phyloP scores from a whole-genome alignment of 2,888 invertebrate species.

The Melinaea marsaeus region DNA sequence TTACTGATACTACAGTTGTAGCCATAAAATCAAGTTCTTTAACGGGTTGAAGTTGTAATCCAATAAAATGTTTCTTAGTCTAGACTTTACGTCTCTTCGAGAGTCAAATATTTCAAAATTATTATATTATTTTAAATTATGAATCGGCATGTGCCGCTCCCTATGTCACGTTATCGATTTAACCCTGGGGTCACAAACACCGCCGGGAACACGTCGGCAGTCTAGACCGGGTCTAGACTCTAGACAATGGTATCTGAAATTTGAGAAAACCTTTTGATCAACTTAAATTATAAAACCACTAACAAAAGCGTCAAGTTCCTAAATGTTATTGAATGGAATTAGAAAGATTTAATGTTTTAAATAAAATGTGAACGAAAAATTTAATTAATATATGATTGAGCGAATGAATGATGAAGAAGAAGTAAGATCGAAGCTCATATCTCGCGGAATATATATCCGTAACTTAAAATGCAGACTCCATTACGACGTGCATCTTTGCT shows the following conservation, averaged over 20 bases:
- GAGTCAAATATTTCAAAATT: constrained; percentile 7
- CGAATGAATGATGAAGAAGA: too few relatives aligned
- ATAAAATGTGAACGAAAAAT: too few relatives aligned
- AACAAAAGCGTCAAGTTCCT: constrained; percentile 3
- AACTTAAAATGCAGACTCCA: too few relatives aligned
- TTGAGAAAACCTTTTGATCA: constrained; percentile 14
- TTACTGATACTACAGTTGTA: too few relatives aligned
- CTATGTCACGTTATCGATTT: constrained; percentile 35
- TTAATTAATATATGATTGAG: too few relatives aligned
- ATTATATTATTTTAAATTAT: constrained; percentile 7
- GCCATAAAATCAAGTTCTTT: too few relatives aligned
- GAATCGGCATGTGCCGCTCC: not conserved
- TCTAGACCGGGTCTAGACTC: constrained; percentile 74
- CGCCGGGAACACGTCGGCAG: constrained; percentile 37
- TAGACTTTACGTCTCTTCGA: not conserved
- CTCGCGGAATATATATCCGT: too few relatives aligned
- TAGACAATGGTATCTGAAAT: constrained; percentile 53
- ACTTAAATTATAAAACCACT: constrained; percentile 2
- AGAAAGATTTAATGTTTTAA: too few relatives aligned
- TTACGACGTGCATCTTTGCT: not conserved
- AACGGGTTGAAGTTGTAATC: too few relatives aligned
- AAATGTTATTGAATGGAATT: not conserved
- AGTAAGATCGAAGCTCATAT: too few relatives aligned
- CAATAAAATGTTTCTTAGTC: too few relatives aligned
- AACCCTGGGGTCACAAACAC: constrained; percentile 37